Evolutionary conservation across 2,888 invertebrate genomes (phyloP), one percentile per base, ranked within the genome.

Genomic region (Tridacna gigas): DNA sequence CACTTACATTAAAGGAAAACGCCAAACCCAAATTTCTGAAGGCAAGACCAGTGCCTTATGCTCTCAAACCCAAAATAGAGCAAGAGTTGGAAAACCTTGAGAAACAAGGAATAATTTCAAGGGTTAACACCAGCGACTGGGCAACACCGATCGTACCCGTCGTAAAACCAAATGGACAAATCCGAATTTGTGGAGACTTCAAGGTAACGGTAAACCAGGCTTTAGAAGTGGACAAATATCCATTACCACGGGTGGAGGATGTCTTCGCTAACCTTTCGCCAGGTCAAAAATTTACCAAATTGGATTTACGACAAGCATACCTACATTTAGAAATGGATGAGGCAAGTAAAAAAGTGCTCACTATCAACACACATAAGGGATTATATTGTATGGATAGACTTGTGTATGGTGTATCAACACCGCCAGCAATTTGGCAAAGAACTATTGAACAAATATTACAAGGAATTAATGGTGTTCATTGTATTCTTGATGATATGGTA

Each of bases 221-320:
- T n/a, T 48, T 93, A 47, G 80, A 90, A 48, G 83, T 91, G 22
- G 92, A 92, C 22, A 89, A 92, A 69, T 88, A 90, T 78, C 89
- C 85, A 80, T 81, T 92, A 56, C 89, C 88, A 82, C 83, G 80
- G 80, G 83, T 83, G 66, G 85, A 88, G 60, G 89, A 80, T 89
- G 79, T 90, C 93, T 89, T 90, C 61, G 82, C 89, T 0, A 74
- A 76, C 4, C 65, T 89, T 0, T 26, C 81, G 0, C 79, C 82
- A 11, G 84, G 89, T 20, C 45, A 79, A 37, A 51, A 75, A 67
- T 91, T 86, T 75, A 74, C 84, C 0, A 91, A 91, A 66, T 26
- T 91, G 3, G 90, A 91, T 67, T 67, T 90, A 9, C 45, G 51
- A 66, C 45, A 77, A 7, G 66, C 76, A 15, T 77, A 66, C 25